phyloP scores from a whole-genome alignment of 2,113 vertebrate genomes.

The Serilophus lunatus region DNA sequence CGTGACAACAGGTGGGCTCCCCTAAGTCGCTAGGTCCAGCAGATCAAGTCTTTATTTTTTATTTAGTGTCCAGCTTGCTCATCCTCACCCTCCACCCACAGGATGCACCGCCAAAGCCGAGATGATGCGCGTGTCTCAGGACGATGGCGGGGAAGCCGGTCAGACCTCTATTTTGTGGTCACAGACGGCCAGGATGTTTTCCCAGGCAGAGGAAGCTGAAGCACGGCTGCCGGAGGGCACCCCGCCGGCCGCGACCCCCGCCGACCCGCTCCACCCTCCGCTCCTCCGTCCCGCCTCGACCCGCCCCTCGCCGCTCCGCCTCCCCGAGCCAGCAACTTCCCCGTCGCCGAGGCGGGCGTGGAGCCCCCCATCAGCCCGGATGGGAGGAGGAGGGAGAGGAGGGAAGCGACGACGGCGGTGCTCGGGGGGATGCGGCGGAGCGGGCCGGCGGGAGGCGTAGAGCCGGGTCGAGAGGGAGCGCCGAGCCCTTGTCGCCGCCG shows the following conservation, averaged over 20 bases:
- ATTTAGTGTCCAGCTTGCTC: not conserved
- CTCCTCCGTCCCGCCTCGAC: not conserved
- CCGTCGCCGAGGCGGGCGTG: not conserved
- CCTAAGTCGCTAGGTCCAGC: not conserved
- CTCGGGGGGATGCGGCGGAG: not conserved
- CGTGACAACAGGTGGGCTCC: constrained; percentile 17
- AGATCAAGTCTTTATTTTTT: not conserved
- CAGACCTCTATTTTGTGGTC: not conserved
- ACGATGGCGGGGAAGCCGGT: not conserved
- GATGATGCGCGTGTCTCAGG: not conserved
- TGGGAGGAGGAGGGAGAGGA: not conserved
- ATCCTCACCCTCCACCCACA: accelerated
- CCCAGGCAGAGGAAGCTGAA: not conserved
- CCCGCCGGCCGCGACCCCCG: not conserved
- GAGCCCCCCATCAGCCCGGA: not conserved
- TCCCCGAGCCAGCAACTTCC: not conserved
- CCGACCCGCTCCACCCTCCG: not conserved
- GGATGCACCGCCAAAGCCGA: not conserved
- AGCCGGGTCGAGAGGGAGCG: not conserved
- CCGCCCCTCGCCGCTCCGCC: not conserved
- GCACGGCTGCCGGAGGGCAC: not conserved
- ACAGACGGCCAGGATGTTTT: not conserved
- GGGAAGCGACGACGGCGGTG: not conserved
- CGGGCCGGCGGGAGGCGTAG: not conserved
- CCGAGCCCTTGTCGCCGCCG: not conserved